Base-by-base conservation (phyloP, 2,888 invertebrate genomes). In the Smittia aterrima region DNA sequence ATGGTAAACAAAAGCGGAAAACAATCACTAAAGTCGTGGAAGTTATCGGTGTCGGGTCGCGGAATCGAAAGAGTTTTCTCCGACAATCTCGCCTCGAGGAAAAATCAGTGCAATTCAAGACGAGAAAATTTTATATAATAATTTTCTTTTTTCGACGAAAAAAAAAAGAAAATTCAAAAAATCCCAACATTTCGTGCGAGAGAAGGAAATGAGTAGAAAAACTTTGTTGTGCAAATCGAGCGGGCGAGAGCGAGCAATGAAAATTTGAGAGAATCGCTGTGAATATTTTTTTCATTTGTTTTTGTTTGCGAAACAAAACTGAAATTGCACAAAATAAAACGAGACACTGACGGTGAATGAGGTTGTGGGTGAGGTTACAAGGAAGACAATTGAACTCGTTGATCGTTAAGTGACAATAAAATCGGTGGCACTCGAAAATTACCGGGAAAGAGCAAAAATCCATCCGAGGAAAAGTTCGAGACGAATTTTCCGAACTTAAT, bases 81-180 rank as follows among this genome's bases (percentile, higher is more conserved):
- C 4, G 32, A 32, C 32, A 3, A 11, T 47, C 47, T 47, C 16
- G 13, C 11, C 6, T 13, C 11, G 67, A 18, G 67, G 20, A 40
- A 67, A 67, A 40, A 9, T 67, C 40, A 18, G 67, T 67, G 67
- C 58, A 58, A 4, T 58, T 58, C 9, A 58, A 58, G 18, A 58
- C n/a, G 27, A 27, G 25, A n/a, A 64, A 64, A 64, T 27, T 64
- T 64, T 64, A 64, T 64, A 64, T 64, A 64, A 64, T 64, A 64
- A 27, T 27, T 58, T 58, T 58, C 16, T 64, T 64, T 58, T 18
- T 22, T 58, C 18, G 18, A 18, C 22, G 24, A 4, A 22, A 58
- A 64, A 64, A 64, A 64, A 64, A 64, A 64, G 27, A 64, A 64
- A 64, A 64, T 64, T 27, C n/a, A 22, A 58, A 58, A 58, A 58